These are phyloP conservation scores for Lagopus muta DNA, from an alignment of 2,113 vertebrate genomes.

Conservation along the genomic window DNA sequence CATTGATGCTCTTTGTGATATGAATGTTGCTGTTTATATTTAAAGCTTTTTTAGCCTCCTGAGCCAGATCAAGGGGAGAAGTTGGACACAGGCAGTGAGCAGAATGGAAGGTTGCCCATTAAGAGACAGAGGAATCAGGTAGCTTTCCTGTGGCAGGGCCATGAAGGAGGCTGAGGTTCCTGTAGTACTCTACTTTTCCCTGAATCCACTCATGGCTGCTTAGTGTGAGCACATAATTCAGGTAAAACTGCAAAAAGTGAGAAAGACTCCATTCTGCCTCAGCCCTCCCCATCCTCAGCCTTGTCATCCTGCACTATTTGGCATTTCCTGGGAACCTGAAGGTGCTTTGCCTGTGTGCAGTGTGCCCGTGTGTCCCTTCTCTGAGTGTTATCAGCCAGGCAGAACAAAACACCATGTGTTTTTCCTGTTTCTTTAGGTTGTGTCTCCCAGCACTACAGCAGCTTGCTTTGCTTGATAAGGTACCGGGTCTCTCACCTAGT, in stretches of 20 bases:
- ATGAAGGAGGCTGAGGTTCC: neutral
- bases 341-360: fast-evolving
- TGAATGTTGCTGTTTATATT: neutral
- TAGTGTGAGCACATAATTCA: neutral
- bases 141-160: neutral
- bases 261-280: neutral
- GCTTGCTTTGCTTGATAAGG: neutral
- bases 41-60: slow-evolving; percentile 11
- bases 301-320: neutral
- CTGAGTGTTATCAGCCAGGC: neutral
- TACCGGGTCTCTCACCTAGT: neutral
- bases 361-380: neutral
- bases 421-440: neutral
- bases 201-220: neutral
- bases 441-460: neutral
- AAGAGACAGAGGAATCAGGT: neutral
- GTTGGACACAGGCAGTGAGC: neutral
- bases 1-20: neutral
- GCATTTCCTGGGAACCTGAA: neutral
- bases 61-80: neutral
- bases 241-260: neutral
- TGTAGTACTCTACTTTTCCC: neutral
- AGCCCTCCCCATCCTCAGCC: neutral
- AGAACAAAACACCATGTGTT: neutral
- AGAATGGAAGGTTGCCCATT: neutral